These are phyloP conservation scores for Rosalia funebris DNA, from an alignment of 2,888 invertebrate genomes.

Conservation along the genomic window DNA sequence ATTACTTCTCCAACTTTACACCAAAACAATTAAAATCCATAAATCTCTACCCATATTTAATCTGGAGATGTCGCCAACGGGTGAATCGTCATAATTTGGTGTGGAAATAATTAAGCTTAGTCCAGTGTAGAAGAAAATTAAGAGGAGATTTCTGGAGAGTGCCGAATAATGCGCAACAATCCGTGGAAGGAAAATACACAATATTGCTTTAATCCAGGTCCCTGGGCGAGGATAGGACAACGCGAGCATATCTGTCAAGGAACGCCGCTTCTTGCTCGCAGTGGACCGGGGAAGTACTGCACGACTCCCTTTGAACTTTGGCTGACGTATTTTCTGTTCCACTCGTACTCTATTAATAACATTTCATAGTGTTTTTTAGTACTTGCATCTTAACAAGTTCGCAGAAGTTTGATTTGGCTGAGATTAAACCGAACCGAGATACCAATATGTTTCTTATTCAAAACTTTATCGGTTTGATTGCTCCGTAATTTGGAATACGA, in stretches of 20 bases:
- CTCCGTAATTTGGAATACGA: slow-evolving; percentile 31
- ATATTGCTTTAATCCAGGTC: slow-evolving; percentile 58
- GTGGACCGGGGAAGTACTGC: slow-evolving; percentile 15
- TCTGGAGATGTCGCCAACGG: neutral
- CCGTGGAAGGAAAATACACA: slow-evolving; percentile 54
- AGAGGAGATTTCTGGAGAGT: slow-evolving; percentile 23
- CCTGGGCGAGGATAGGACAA: slow-evolving; percentile 39
- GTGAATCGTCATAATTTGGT: slow-evolving; percentile 4
- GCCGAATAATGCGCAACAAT: slow-evolving; percentile 32
- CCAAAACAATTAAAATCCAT: neutral
- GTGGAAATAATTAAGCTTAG: slow-evolving; percentile 22
- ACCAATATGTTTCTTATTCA: slow-evolving; percentile 14
- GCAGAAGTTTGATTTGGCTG: slow-evolving; percentile 14
- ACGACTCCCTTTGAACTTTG: slow-evolving; percentile 17
- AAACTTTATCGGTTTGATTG: slow-evolving; percentile 28
- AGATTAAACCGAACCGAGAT: slow-evolving; percentile 17
- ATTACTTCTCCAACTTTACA: too few species aligned
- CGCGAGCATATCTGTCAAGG: slow-evolving; percentile 53
- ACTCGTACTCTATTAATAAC: slow-evolving; percentile 34
- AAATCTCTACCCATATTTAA: neutral
- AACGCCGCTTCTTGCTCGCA: slow-evolving; percentile 33
- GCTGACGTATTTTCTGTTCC: slow-evolving; percentile 8
- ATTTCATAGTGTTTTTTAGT: slow-evolving; percentile 35
- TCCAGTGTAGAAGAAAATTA: slow-evolving; percentile 26
- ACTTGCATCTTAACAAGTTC: slow-evolving; percentile 25